Percentiles rank a stretch among this genome's conserved stretches.
Conservation (phyloP, 2,797 vertebrate species). For the Enteromius treurensis region DNA sequence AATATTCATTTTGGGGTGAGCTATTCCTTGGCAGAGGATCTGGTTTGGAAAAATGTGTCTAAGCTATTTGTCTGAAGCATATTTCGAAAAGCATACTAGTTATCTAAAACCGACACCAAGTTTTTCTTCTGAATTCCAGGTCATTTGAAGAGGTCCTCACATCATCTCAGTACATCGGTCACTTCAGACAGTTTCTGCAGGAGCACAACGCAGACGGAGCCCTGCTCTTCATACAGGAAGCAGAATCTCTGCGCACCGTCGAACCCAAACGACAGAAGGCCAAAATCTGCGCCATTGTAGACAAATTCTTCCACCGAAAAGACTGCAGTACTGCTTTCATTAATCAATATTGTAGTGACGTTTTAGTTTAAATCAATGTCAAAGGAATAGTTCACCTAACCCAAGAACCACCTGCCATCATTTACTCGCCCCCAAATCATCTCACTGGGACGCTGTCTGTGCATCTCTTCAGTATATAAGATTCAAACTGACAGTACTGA, state of each 20-base stretch:
- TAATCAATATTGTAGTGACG: not conserved
- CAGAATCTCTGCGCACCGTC: not conserved
- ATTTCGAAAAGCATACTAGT: not conserved
- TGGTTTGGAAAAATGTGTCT: not conserved
- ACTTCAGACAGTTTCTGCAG: slow-evolving; percentile 17
- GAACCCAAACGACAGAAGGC: slow-evolving; percentile 12
- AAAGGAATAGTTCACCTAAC: not conserved
- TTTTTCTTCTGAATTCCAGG: slow-evolving; percentile 6
- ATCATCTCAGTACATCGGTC: not conserved
- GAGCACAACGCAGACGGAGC: not conserved
- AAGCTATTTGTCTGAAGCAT: not conserved
- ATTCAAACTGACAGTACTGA: not conserved
- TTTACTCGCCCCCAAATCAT: not conserved
- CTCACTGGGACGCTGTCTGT: not conserved
- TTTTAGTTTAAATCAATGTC: not conserved
- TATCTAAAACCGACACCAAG: not conserved
- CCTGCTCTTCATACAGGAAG: slow-evolving; percentile 35
- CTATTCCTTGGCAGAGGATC: not conserved
- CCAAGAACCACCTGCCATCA: not conserved
- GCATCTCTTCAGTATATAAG: not conserved
- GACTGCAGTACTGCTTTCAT: slow-evolving; percentile 39
- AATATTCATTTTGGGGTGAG: not conserved
- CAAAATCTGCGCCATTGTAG: slow-evolving; percentile 37
- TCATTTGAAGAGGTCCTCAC: slow-evolving; percentile 20
- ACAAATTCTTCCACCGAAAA: slow-evolving; percentile 21